Evolutionary conservation across 2,888 invertebrate species (phyloP), one percentile per base, ranked within the genome.

Genomic region (Platycheirus albimanus): DNA sequence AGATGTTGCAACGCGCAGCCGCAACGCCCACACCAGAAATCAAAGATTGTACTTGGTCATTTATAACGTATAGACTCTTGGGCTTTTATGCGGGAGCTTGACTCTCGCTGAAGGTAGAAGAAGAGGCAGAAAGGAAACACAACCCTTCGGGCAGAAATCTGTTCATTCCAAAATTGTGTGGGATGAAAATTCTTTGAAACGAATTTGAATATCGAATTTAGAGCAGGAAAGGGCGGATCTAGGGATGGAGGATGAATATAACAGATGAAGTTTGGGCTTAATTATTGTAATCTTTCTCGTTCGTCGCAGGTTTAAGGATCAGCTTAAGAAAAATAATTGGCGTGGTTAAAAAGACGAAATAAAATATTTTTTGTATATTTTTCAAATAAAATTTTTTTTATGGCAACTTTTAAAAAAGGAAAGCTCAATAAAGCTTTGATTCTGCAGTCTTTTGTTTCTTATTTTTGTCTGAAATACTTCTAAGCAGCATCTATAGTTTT

Each of bases 191-290:
- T 69, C 24, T 28, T 19, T 69, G 38, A 8, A 6, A 17, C 10
- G 64, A 71, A 81, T 80, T 80, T 80, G 64, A 70, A 80, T 80
- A 80, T 58, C 30, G 64, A 80, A 49, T 63, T 63, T n/a, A 24
- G 6, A 30, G 33, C 0, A 2, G 20, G 6, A 11, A 8, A n/a
- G 58, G 38, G 38, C 11, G 38, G 13, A n/a, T 43, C 4, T 8
- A n/a, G n/a, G 20, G 4, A 3, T 6, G 3, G 8, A 43, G n/a
- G n/a, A n/a, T n/a, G n/a, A n/a, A n/a, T n/a, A n/a, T 19, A 47
- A 20, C 28, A 15, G 30, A 30, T 11, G 20, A 20, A 36, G 54
- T 20, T 17, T n/a, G n/a, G 8, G 43, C 30, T 63, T 72, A 38
- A 78, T 78, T 78, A 72, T 66, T 72, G 66, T 66, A 52, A 72